These are phyloP conservation scores for Danio kyathit DNA, from an alignment of 2,797 vertebrate species.

Conservation along the genomic window DNA sequence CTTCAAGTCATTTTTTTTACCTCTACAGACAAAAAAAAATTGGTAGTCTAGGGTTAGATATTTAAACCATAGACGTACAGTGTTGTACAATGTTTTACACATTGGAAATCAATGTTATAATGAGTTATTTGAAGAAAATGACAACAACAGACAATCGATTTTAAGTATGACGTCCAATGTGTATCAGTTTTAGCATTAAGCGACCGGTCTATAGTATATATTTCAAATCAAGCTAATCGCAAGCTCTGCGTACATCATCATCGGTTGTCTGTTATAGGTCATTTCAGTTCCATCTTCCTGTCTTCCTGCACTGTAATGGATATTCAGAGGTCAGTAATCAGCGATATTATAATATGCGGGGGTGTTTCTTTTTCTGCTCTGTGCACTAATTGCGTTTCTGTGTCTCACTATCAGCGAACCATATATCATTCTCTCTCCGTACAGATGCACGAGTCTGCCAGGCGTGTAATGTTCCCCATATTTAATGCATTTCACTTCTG, in stretches of 20 bases:
- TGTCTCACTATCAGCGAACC: constrained; percentile 72
- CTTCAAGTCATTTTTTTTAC: not conserved
- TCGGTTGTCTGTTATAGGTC: constrained; percentile 50
- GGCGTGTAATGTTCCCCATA: constrained; percentile 91
- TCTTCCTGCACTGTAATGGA: constrained; percentile 67
- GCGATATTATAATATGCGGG: constrained; percentile 79
- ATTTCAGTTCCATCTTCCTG: constrained; percentile 49
- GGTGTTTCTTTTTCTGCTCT: constrained; percentile 67
- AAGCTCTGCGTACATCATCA: constrained; percentile 52
- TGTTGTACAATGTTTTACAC: not conserved
- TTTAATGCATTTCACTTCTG: constrained; percentile 96
- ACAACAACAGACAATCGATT: not conserved
- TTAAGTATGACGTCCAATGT: not conserved
- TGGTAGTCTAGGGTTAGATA: no score
- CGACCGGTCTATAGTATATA: constrained; percentile 19
- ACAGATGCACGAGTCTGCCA: constrained; percentile 85
- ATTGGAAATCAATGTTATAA: not conserved
- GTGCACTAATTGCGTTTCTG: constrained; percentile 75
- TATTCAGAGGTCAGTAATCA: constrained; percentile 79
- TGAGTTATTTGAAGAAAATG: not conserved
- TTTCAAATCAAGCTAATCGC: constrained; percentile 22
- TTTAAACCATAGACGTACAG: no score
- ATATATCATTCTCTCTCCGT: constrained; percentile 78
- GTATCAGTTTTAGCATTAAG: not conserved
- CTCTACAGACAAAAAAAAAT: not conserved